Evolutionary conservation across 2,797 vertebrate genomes (phyloP), one percentile per base, ranked within the genome.

Genomic region (Holocentrus rufus): DNA sequence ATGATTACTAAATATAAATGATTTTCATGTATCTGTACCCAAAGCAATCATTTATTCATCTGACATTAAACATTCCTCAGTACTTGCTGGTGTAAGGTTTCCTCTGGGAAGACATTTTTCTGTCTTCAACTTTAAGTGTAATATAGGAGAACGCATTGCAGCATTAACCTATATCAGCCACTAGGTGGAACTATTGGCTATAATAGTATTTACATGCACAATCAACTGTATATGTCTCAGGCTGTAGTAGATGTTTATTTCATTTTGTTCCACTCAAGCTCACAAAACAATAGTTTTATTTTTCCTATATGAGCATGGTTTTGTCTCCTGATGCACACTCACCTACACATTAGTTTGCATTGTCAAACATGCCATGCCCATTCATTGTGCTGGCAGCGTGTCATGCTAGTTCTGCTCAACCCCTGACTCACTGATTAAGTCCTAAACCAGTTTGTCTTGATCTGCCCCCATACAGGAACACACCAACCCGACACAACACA

Each of bases 371-470:
- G 60, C 10, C 31, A 23, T 44, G n/a, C 13, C 17, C 42, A 13
- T 8, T 69, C 8, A 5, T 15, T 8, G 9, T 27, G 7, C 17
- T 39, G 55, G 17, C 11, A 7, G 9, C 14, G 6, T 10, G 55
- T 55, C 52, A 39, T n/a, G 2, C 10, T 8, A 55, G 20, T n/a
- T 76, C 27, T 31, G 20, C 52, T 82, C 59, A 77, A 71, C 18
- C 54, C 52, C 68, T 77, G 23, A 85, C 65, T 78, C 56, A 61
- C 44, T 23, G 57, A 79, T 70, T 70, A 65, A 79, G 34, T 36
- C 6, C 5, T 50, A 74, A 94, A 94, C 94, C 83, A 90, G 93
- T 93, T 90, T 76, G 74, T 91, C 93, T 89, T 81, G 91, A 87
- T 92, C 76, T 65, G 52, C 25, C 34, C 72, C 82, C 77, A 86